Evolutionary conservation across 2,113 vertebrate species (phyloP).

Genomic region (Poicephalus meyeri): DNA sequence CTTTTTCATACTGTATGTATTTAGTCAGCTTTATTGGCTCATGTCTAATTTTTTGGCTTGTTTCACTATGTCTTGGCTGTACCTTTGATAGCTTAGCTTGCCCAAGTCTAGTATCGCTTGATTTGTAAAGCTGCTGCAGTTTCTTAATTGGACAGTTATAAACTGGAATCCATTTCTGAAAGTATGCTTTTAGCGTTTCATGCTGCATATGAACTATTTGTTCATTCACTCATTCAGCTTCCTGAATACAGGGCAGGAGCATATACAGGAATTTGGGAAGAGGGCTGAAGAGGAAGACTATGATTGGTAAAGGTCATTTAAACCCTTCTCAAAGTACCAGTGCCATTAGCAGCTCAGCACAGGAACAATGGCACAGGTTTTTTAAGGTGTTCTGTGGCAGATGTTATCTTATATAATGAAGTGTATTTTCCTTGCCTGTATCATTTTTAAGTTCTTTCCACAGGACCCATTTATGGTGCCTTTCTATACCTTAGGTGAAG

Average conservation of each 20-base stretch:
- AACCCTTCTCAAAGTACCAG: background rate
- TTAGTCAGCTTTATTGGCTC: constrained; percentile 31
- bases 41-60: background rate
- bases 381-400: background rate
- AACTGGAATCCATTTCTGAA: background rate
- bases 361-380: background rate
- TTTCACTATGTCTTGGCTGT: constrained; percentile 34
- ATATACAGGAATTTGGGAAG: background rate
- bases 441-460: background rate
- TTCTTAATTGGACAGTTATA: constrained; percentile 16
- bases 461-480: background rate
- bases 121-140: constrained; percentile 18
- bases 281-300: background rate
- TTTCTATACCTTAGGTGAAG: background rate
- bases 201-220: background rate
- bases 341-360: background rate
- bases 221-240: background rate
- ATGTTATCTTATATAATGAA: background rate
- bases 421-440: background rate
- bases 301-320: background rate
- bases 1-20: background rate
- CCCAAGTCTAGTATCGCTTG: background rate
- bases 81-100: background rate
- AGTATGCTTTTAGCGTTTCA: background rate
- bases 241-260: background rate